These are phyloP conservation scores for Saccopteryx leptura DNA, from an alignment of 2,113 vertebrate genomes.

Conservation along the genomic window DNA sequence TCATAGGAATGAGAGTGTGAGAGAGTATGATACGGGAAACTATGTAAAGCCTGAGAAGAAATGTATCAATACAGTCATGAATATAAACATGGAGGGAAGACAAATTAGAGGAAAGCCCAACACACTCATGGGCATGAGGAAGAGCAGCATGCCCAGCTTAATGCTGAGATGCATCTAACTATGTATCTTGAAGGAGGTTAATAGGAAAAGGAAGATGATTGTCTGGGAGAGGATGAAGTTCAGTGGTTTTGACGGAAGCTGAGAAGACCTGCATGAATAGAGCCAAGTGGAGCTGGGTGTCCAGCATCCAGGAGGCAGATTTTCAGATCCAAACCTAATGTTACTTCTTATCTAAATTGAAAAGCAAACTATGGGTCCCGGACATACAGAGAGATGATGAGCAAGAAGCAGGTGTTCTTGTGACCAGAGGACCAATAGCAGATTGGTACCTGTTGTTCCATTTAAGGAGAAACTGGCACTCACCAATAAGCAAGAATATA, in stretches of 20 bases:
- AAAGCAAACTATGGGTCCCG: neutral
- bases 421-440: neutral
- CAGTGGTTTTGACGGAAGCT: neutral
- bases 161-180: neutral
- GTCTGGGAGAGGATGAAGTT: neutral
- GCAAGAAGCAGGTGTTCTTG: neutral
- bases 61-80: neutral
- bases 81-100: neutral
- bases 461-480: neutral
- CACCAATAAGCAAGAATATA: neutral
- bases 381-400: neutral
- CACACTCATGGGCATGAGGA: neutral
- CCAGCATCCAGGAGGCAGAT: neutral
- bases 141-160: neutral
- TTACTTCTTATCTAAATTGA: neutral
- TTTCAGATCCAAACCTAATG: conserved; percentile 12
- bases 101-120: neutral
- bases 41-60: neutral
- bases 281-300: neutral
- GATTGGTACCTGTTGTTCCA: neutral
- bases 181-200: neutral
- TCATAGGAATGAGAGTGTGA: neutral
- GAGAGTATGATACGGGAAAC: neutral
- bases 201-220: neutral
- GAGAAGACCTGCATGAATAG: neutral